Evolutionary conservation across 2,888 invertebrate species (phyloP).

Genomic region (Limnephilus rhombicus): DNA sequence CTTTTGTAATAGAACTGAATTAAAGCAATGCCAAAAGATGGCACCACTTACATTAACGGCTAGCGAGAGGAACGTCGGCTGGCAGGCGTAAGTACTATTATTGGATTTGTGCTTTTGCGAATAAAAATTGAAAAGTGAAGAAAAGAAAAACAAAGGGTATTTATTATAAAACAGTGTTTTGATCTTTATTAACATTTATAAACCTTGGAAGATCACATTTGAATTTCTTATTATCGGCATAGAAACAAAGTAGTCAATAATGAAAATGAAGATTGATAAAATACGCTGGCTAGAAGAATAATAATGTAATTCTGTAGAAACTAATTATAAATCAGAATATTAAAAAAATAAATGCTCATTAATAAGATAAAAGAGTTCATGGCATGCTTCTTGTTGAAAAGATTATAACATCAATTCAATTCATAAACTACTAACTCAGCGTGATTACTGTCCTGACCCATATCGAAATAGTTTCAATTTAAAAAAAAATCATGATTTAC

Average conservation of each 20-base stretch:
- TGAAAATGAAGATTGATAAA: conserved; percentile 34
- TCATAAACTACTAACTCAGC: neutral
- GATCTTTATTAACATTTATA: conserved; percentile 50
- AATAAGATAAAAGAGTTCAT: conserved; percentile 14
- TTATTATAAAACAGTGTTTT: conserved; percentile 53
- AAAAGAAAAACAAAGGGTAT: conserved; percentile 54
- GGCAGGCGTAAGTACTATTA: too few species aligned
- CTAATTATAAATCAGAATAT: conserved; percentile 23
- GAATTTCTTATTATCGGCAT: conserved; percentile 31
- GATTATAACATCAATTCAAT: conserved; percentile 21
- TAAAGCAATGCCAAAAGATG: too few species aligned
- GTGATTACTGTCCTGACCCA: neutral
- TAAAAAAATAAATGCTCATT: conserved; percentile 38
- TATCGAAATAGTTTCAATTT: neutral
- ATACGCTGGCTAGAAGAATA: conserved; percentile 27
- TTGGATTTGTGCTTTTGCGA: too few species aligned
- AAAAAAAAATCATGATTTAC: neutral
- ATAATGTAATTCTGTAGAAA: conserved; percentile 16
- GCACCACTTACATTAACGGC: too few species aligned
- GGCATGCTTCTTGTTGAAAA: conserved; percentile 36
- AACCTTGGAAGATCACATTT: conserved; percentile 51
- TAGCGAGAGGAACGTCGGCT: too few species aligned
- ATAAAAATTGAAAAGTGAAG: too few species aligned
- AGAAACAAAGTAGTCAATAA: conserved; percentile 32
- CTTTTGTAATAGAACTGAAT: too few species aligned